A percentile compares a stretch with the other conserved stretches of the same genome.
These are phyloP conservation scores for Nannoperca obscura DNA, from an alignment of 2,797 vertebrate species.

Conservation along the genomic window DNA sequence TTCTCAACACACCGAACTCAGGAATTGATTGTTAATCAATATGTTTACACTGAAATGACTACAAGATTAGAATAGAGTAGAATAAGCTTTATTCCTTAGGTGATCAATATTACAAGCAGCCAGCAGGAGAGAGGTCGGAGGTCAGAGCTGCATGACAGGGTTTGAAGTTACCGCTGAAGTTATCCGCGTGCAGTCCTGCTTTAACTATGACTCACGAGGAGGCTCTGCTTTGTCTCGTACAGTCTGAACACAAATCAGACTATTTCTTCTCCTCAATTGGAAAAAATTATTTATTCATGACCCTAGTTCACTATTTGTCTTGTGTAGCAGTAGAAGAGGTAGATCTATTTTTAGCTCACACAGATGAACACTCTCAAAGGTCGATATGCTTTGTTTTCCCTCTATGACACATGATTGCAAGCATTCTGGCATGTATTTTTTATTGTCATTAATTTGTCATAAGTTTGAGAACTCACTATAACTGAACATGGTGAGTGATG, in stretches of 20 bases:
- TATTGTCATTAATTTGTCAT: neutral
- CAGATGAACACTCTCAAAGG: constrained; percentile 8
- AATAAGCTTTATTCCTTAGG: neutral
- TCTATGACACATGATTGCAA: neutral
- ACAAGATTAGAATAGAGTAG: neutral
- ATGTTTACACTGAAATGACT: neutral
- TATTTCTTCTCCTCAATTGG: constrained; percentile 41
- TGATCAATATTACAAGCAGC: constrained; percentile 19
- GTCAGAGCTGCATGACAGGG: constrained; percentile 22
- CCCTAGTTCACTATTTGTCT: constrained; percentile 40
- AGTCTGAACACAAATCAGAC: constrained; percentile 3
- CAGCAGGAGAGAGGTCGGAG: constrained; percentile 15
- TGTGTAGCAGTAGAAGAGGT: neutral
- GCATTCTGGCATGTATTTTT: constrained; percentile 6
- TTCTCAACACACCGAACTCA: neutral
- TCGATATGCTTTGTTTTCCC: neutral
- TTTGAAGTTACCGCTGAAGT: neutral
- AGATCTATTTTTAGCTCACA: constrained; percentile 47
- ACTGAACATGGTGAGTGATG: neutral
- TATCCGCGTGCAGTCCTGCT: neutral
- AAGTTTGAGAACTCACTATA: neutral
- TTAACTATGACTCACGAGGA: constrained; percentile 12
- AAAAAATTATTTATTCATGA: constrained; percentile 68
- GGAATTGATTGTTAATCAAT: neutral
- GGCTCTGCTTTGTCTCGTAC: constrained; percentile 20